Conservation (phyloP, 2,113 vertebrate species). For the Ceratotherium simum region DNA sequence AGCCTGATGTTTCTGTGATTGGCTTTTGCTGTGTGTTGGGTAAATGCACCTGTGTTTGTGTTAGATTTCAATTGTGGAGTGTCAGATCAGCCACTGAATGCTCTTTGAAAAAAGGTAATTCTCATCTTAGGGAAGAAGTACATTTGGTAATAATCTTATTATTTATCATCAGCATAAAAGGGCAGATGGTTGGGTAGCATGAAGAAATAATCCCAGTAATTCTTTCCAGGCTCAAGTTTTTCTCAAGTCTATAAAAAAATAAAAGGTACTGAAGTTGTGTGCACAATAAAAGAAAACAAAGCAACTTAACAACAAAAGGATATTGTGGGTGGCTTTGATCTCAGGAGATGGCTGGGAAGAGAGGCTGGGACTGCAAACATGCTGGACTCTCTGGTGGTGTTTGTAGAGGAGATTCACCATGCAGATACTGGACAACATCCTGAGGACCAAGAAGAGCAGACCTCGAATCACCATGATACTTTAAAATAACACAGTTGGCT, state of each 20-base stretch:
- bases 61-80: too few species aligned
- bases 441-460: not conserved
- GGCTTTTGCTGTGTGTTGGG: too few species aligned
- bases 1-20: too few species aligned
- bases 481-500: accelerated
- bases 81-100: not conserved
- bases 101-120: not conserved
- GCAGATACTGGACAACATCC: not conserved
- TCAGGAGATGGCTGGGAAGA: not conserved
- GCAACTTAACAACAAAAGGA: not conserved
- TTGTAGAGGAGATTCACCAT: not conserved
- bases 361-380: not conserved
- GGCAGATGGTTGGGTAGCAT: not conserved
- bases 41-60: too few species aligned
- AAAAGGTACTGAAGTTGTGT: not conserved
- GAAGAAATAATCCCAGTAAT: not conserved
- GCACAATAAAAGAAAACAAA: not conserved
- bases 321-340: not conserved
- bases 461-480: not conserved
- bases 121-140: not conserved
- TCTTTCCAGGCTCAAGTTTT: not conserved
- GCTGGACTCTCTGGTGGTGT: not conserved
- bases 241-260: not conserved
- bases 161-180: not conserved
- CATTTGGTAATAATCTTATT: not conserved